Evolutionary conservation across 2,113 vertebrate species (phyloP), one percentile per base, ranked within the genome.

Genomic region (Hiodon tergisus): DNA sequence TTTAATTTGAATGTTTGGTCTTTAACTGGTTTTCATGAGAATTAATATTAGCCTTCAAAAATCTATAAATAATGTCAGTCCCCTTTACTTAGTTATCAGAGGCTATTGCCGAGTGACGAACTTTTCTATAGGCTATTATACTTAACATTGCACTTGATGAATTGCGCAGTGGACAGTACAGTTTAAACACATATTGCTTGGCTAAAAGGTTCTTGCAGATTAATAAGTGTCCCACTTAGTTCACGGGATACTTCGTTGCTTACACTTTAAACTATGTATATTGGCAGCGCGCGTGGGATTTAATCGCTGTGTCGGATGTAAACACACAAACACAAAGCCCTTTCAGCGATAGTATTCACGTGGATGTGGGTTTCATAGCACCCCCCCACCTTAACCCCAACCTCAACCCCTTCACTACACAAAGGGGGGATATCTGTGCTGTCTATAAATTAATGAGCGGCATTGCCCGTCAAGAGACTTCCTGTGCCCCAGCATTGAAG

Each of bases 301-400:
- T 52, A 71, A 71, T 71, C n/a, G 69, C 69, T 59, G 17, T 71
- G 16, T 52, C 10, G 17, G 53, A 71, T 17, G 72, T 73, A 73
- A 66, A 65, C 50, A 48, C 54, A 31, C 31, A 67, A 52, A 72
- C 48, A 72, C 59, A 17, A 51, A 58, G 62, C 73, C 54, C 53
- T 68, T 48, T 16, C 16, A 52, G 53, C 17, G 52, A 48, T 16
- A 58, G 62, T 46, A 66, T 74, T 74, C 72, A 74, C 62, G 63
- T 67, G 73, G 73, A 58, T 66, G 13, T 63, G 65, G 63, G 63
- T 55, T 55, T 47, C 53, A 58, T 65, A 58, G 59, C 65, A 53
- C 73, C 51, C 72, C 53, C 61, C 65, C 72, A 65, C 53, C 11
- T 16, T 16, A 53, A 16, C 52, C 52, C 53, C 11, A 52, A 17